These are phyloP conservation scores for Sturnira hondurensis DNA, from an alignment of 2,113 vertebrate species.

Conservation along the genomic window DNA sequence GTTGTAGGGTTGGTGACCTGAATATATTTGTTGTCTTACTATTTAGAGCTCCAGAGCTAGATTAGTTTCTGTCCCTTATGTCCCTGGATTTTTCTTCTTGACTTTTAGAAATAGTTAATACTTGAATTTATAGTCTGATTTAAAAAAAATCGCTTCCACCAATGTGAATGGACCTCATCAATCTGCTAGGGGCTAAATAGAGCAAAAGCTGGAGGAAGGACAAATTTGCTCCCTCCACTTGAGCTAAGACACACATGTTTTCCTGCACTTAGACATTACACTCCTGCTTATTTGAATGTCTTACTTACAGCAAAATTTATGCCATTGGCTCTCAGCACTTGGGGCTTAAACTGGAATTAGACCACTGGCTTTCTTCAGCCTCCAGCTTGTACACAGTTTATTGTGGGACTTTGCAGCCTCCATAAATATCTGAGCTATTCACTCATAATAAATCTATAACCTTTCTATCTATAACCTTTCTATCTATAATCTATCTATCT, in stretches of 20 bases:
- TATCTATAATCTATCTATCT: background rate
- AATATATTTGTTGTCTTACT: background rate
- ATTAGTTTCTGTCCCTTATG: background rate
- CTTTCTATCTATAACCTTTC: background rate
- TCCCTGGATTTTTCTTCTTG: background rate
- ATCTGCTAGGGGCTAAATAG: background rate
- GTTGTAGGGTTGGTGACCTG: background rate
- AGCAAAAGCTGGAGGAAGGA: background rate
- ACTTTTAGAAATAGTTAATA: background rate
- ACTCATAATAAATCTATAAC: background rate
- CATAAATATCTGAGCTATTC: background rate
- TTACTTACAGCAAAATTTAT: background rate
- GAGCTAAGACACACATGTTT: background rate
- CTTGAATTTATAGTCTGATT: background rate
- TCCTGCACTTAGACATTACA: background rate
- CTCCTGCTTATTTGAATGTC: background rate
- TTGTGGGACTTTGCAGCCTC: background rate
- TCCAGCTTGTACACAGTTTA: background rate
- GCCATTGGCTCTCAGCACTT: background rate
- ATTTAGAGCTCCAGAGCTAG: background rate
- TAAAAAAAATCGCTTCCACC: background rate
- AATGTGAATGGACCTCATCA: background rate
- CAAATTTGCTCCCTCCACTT: background rate
- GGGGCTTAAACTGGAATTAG: background rate
- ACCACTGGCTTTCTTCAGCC: background rate